phyloP scores from a whole-genome alignment of 2,797 vertebrate species.

The Acipenser oxyrinchus region DNA sequence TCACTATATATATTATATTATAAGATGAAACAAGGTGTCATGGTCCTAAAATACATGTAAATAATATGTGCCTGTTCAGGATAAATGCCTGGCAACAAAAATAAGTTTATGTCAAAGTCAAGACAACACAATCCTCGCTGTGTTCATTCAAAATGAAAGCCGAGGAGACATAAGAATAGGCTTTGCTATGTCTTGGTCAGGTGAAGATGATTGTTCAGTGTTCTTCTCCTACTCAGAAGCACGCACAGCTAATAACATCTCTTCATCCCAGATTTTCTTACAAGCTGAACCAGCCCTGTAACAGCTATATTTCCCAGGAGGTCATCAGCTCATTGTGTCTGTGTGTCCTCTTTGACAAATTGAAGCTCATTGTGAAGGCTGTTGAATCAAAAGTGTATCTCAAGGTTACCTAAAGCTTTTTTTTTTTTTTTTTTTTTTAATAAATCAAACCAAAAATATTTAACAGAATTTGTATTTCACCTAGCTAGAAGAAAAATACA shows the following conservation, averaged over 20 bases:
- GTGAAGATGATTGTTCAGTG: slow-evolving; percentile 11
- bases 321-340: slow-evolving; percentile 11
- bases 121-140: slow-evolving; percentile 9
- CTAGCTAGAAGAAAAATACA: too few species aligned
- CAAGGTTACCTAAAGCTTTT: slow-evolving; percentile 10
- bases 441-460: too few species aligned
- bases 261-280: slow-evolving; percentile 14
- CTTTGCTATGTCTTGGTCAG: slow-evolving; percentile 3
- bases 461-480: too few species aligned
- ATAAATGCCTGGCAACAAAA: background rate
- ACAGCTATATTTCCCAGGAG: slow-evolving; percentile 24
- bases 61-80: background rate
- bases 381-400: slow-evolving; percentile 13
- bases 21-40: too few species aligned
- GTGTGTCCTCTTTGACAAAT: slow-evolving; percentile 16
- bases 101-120: slow-evolving; percentile 9
- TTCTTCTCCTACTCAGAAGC: slow-evolving; percentile 10
- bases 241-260: slow-evolving; percentile 12
- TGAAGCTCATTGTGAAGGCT: slow-evolving; percentile 7
- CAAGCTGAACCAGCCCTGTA: slow-evolving; percentile 10
- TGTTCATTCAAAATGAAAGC: slow-evolving; percentile 18
- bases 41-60: background rate
- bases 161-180: slow-evolving; percentile 14
- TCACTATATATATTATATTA: background rate
- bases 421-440: too few species aligned